Conservation (phyloP, 2,113 vertebrate species). For the Megaceryle torquata region DNA sequence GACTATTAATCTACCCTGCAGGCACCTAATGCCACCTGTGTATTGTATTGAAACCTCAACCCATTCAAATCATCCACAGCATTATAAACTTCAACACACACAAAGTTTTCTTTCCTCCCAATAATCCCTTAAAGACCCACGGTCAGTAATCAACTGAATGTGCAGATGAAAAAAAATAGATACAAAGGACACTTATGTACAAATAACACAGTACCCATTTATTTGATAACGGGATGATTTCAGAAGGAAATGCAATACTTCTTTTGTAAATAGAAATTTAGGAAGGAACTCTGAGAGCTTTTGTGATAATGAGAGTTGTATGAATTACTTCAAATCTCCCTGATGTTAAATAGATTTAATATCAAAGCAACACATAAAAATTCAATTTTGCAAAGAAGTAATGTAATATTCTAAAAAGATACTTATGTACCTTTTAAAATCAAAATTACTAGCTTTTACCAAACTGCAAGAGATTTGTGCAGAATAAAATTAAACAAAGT, state of each 20-base stretch:
- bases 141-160: neutral
- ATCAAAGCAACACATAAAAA: neutral
- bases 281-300: neutral
- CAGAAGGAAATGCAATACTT: neutral
- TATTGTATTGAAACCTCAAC: neutral
- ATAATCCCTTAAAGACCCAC: neutral
- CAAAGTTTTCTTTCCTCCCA: neutral
- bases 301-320: neutral
- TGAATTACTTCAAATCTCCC: neutral
- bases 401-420: neutral
- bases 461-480: neutral
- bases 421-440: neutral
- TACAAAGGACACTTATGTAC: neutral
- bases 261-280: neutral
- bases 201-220: neutral
- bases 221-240: neutral
- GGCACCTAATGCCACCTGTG: neutral
- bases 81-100: neutral
- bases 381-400: neutral
- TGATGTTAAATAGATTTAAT: neutral
- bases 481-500: neutral
- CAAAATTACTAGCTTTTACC: neutral
- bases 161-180: neutral
- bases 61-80: neutral
- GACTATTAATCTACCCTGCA: neutral